Base-by-base conservation (phyloP, 2,888 invertebrate genomes). In the Pandemis cinnamomeana region DNA sequence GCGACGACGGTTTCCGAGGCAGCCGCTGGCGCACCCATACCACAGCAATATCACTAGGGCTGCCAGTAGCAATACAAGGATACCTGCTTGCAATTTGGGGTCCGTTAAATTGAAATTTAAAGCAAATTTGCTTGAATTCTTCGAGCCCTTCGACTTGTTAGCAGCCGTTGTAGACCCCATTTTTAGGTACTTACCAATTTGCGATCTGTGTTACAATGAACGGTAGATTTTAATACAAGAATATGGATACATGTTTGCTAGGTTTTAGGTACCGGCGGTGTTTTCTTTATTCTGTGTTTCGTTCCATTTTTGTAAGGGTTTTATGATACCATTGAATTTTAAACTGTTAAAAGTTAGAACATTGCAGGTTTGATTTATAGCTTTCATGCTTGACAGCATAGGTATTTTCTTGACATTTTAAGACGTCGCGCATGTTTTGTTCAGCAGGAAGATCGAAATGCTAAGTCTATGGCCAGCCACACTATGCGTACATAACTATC, bases 1-100 rank as follows among this genome's bases (percentile, higher is more conserved):
- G 10, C 27, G 27, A 27, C 58, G 20, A 20, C 63, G 15, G 2
- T 20, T 46, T 7, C 55, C 20, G 10, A 63, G 2, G 20, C 63
- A 63, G 8, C 87, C 86, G 41, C 80, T 81, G 0, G 80, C 83
- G 76, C 84, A 88, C 15, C 88, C 84, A 71, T 84, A 88, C 84
- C 87, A 89, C 5, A 89, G 78, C 0, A 84, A 86, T 51, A 89
- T 36, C 2, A 81, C 80, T 7, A 90, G 72, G 2, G 91, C 78
- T 5, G 82, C 82, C 36, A 91, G 76, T 1, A 88, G 71, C 0
- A 82, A 85, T 8, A 86, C 82, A 13, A 87, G 78, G 11, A 89
- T 20, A 3, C 81, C 76, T 53, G 80, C 83, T 79, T 89, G 88
- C 10, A 87, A 76, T 79, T 87, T 88, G 7, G 89, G 86, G 69